These are phyloP conservation scores for Tribolium freemani DNA, from an alignment of 2,888 invertebrate genomes.

Conservation along the genomic window DNA sequence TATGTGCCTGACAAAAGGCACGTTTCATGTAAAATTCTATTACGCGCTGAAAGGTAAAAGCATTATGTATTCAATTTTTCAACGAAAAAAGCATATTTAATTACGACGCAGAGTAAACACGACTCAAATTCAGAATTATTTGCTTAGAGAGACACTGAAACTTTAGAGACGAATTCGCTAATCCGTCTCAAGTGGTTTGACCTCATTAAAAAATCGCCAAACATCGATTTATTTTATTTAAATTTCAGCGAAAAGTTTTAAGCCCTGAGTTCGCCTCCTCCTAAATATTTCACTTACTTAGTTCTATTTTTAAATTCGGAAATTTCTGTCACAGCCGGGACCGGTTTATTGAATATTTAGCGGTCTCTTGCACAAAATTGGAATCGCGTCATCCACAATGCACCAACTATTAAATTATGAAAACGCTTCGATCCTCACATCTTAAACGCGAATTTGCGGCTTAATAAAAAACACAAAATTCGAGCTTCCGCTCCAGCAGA, in stretches of 20 bases:
- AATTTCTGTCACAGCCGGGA: not conserved
- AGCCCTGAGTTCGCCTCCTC: not conserved
- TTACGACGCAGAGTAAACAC: not conserved
- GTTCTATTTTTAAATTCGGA: not conserved
- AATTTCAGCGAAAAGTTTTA: not conserved
- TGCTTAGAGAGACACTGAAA: slow-evolving; percentile 1
- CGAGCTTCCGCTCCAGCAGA: no score
- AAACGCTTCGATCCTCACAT: no score
- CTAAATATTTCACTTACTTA: not conserved
- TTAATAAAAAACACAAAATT: no score
- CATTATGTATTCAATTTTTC: slow-evolving; percentile 54
- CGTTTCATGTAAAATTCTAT: slow-evolving; percentile 9
- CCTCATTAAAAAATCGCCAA: not conserved
- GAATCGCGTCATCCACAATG: not conserved
- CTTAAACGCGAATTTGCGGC: no score
- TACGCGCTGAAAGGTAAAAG: slow-evolving; percentile 5
- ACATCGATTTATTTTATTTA: not conserved
- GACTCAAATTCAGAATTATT: not conserved
- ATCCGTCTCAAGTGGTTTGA: slow-evolving; percentile 1
- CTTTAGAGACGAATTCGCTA: slow-evolving; percentile 4
- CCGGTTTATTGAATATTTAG: not conserved
- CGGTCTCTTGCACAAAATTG: not conserved
- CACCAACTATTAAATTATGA: not conserved
- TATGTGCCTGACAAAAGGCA: not conserved
- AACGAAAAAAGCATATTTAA: slow-evolving; percentile 72